These are phyloP conservation scores for Eugnorisma glareosa DNA, from an alignment of 2,888 invertebrate genomes.

Conservation along the genomic window DNA sequence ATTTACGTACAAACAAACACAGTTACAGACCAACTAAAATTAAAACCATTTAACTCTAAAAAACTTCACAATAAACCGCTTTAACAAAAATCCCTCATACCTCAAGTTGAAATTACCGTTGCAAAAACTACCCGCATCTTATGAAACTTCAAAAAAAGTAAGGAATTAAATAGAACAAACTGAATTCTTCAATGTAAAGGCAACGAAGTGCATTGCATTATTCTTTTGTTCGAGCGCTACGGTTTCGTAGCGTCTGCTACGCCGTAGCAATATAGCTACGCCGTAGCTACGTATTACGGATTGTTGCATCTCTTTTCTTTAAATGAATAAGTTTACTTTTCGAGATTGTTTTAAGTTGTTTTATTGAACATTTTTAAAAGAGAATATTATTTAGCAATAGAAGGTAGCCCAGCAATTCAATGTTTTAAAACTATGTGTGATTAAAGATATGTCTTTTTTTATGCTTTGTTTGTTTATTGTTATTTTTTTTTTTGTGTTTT, in stretches of 20 bases:
- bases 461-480: no score
- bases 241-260: constrained; percentile 61
- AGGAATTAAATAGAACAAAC: constrained; percentile 55
- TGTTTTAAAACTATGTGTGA: background rate
- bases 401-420: background rate
- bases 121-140: constrained; percentile 47
- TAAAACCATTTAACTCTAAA: constrained; percentile 2
- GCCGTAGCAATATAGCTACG: constrained; percentile 54
- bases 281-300: constrained; percentile 1
- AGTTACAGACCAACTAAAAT: background rate
- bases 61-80: constrained; percentile 1
- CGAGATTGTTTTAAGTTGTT: constrained; percentile 24
- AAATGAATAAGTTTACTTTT: constrained; percentile 47
- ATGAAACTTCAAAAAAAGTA: constrained; percentile 52
- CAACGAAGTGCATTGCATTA: constrained; percentile 63
- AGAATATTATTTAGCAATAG: background rate
- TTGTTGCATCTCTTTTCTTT: constrained; percentile 39
- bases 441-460: no score
- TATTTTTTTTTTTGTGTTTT: no score
- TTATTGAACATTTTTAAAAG: background rate
- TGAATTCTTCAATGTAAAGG: constrained; percentile 57
- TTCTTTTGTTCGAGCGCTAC: constrained; percentile 63
- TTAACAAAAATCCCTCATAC: constrained; percentile 31
- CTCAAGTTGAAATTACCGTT: constrained; percentile 46
- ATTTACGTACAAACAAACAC: background rate